These are phyloP conservation scores for Lasiommata megera DNA, from an alignment of 2,888 invertebrate genomes.

Conservation along the genomic window DNA sequence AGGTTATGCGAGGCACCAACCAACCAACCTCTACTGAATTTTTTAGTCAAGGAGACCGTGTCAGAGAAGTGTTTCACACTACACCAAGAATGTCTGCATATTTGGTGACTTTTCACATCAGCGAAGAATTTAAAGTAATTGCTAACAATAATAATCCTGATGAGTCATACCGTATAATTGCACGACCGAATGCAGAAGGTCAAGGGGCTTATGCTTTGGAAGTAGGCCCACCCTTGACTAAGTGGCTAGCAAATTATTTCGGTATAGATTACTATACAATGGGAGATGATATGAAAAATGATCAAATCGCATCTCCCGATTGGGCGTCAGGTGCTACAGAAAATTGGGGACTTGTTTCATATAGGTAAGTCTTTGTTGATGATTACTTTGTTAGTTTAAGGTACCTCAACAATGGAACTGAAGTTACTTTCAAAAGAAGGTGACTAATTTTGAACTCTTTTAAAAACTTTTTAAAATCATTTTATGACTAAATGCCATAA, in stretches of 20 bases:
- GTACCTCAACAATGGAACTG: too few species aligned
- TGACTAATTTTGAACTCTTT: too few species aligned
- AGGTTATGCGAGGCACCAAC: too few species aligned
- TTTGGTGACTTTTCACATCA: slow-evolving; percentile 86
- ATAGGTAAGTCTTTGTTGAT: slow-evolving; percentile 50
- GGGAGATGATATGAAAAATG: slow-evolving; percentile 63
- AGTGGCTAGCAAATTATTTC: slow-evolving; percentile 64
- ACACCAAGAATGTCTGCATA: slow-evolving; percentile 91
- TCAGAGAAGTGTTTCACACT: slow-evolving; percentile 70
- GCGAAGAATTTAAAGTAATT: slow-evolving; percentile 63
- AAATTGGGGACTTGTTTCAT: slow-evolving; percentile 74
- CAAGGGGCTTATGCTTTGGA: slow-evolving; percentile 70
- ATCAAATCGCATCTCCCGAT: slow-evolving; percentile 69
- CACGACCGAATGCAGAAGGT: slow-evolving; percentile 57
- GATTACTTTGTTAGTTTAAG: not conserved
- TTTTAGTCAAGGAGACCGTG: slow-evolving; percentile 53
- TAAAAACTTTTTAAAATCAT: too few species aligned
- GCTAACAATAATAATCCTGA: slow-evolving; percentile 53
- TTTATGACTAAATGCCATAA: too few species aligned
- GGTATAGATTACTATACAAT: slow-evolving; percentile 63
- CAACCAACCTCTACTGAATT: too few species aligned
- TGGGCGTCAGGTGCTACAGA: slow-evolving; percentile 78
- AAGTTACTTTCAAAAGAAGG: too few species aligned
- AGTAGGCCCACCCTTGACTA: slow-evolving; percentile 63
- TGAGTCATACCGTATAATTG: slow-evolving; percentile 63